phyloP scores from a whole-genome alignment of 2,797 vertebrate genomes.

The Kryptolebias ocellatus region DNA sequence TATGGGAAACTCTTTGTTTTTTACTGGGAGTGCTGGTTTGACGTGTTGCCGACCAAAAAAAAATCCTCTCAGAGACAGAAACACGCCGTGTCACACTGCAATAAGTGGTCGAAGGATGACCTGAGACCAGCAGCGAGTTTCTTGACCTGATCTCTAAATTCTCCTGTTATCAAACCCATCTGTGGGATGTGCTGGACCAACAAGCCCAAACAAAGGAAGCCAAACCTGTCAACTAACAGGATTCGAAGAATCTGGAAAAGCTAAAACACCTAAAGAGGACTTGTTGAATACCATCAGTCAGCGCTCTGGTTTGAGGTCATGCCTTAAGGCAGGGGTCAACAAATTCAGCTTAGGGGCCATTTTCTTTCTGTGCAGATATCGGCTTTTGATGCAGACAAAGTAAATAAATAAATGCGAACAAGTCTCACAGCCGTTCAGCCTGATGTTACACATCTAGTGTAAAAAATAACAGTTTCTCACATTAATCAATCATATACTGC shows the following conservation, averaged over 20 bases:
- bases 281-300: not conserved
- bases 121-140: not conserved
- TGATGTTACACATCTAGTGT: too few relatives aligned
- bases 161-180: not conserved
- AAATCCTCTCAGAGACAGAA: too few relatives aligned
- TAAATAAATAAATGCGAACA: too few relatives aligned
- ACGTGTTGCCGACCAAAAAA: too few relatives aligned
- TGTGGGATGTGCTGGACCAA: not conserved
- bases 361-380: too few relatives aligned
- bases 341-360: too few relatives aligned
- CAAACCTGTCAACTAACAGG: not conserved
- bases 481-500: too few relatives aligned
- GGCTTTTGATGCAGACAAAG: too few relatives aligned
- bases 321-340: not conserved
- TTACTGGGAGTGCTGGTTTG: too few relatives aligned
- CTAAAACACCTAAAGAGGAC: not conserved
- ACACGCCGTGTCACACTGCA: not conserved
- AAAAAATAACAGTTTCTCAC: too few relatives aligned
- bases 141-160: not conserved
- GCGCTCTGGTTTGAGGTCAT: not conserved
- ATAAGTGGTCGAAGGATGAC: not conserved
- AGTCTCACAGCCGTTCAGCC: too few relatives aligned
- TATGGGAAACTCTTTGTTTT: too few relatives aligned
- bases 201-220: not conserved
- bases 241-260: not conserved